Percentiles rank a stretch among this genome's conserved stretches.
Conservation (phyloP, 2,113 vertebrate species). For the Myiopsitta monachus region DNA sequence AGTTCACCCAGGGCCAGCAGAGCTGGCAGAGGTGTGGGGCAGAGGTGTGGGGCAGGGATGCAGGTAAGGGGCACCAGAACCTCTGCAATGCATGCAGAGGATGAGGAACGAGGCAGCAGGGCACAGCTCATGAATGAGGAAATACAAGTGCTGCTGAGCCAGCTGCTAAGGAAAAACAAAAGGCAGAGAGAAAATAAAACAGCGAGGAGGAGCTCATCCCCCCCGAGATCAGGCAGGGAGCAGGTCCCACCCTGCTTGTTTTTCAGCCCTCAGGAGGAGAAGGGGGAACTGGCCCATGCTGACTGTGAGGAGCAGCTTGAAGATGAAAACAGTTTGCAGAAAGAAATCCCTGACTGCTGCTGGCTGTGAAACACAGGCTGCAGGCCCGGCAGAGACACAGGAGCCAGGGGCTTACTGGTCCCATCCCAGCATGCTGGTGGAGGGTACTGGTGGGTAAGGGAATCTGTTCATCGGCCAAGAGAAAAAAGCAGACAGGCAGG, state of each 20-base stretch:
- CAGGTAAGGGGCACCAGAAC: not conserved
- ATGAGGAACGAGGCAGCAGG: not conserved
- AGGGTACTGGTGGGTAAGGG: not conserved
- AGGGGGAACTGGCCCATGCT: not conserved
- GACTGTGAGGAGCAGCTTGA: not conserved
- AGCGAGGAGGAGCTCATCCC: not conserved
- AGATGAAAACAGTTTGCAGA: not conserved
- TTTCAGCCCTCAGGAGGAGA: not conserved
- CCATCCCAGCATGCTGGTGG: accelerated
- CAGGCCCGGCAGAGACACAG: not conserved
- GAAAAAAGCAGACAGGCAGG: not conserved
- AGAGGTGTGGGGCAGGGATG: not conserved
- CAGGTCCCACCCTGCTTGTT: conserved; percentile 13
- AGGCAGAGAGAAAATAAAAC: not conserved
- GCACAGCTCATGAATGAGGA: not conserved
- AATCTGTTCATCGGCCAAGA: not conserved
- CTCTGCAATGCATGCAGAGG: not conserved
- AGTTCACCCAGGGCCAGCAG: not conserved
- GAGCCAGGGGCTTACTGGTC: not conserved
- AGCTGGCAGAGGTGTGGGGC: not conserved
- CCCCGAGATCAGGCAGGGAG: not conserved
- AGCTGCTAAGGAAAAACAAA: not conserved
- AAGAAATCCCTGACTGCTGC: not conserved
- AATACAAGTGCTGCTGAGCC: not conserved
- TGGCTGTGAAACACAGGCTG: not conserved